Evolutionary conservation across 2,113 vertebrate species (phyloP).

Genomic region (Paraplagusia blochii): DNA sequence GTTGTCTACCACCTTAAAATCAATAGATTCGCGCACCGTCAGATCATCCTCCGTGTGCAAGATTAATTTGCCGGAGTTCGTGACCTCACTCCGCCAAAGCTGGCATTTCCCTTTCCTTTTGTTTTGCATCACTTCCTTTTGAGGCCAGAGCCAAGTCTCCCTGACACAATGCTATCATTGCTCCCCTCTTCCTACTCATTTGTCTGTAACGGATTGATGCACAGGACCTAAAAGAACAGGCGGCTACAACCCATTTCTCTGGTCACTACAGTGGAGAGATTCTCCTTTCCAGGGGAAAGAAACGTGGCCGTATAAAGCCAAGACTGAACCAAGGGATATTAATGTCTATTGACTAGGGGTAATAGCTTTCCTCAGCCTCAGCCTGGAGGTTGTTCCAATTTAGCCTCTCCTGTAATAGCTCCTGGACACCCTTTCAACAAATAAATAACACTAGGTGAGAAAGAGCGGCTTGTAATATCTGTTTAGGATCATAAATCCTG

Average conservation of each 20-base stretch:
- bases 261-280: slow-evolving; percentile 46
- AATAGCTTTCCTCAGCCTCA: slow-evolving; percentile 62
- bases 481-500: slow-evolving; percentile 42
- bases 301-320: slow-evolving; percentile 36
- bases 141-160: slow-evolving; percentile 39
- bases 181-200: slow-evolving; percentile 42
- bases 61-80: slow-evolving; percentile 45
- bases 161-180: slow-evolving; percentile 51
- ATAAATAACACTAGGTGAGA: slow-evolving; percentile 51
- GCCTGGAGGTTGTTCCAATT: slow-evolving; percentile 62
- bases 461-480: slow-evolving; percentile 30
- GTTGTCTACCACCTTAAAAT: slow-evolving; percentile 37
- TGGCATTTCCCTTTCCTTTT: slow-evolving; percentile 24
- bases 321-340: slow-evolving; percentile 60
- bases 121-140: slow-evolving; percentile 55
- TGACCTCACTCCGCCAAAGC: slow-evolving; percentile 38
- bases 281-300: slow-evolving; percentile 34
- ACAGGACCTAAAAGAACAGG: slow-evolving; percentile 53
- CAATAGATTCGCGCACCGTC: slow-evolving; percentile 38
- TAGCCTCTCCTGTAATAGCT: slow-evolving; percentile 56
- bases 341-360: slow-evolving; percentile 71
- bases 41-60: slow-evolving; percentile 33
- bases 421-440: slow-evolving; percentile 50
- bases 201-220: slow-evolving; percentile 57
- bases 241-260: slow-evolving; percentile 46